Evolutionary conservation across 1,140 invertebrate genomes (phyloP), one percentile per base, ranked within the genome.

Genomic region (Drosophila orosa): DNA sequence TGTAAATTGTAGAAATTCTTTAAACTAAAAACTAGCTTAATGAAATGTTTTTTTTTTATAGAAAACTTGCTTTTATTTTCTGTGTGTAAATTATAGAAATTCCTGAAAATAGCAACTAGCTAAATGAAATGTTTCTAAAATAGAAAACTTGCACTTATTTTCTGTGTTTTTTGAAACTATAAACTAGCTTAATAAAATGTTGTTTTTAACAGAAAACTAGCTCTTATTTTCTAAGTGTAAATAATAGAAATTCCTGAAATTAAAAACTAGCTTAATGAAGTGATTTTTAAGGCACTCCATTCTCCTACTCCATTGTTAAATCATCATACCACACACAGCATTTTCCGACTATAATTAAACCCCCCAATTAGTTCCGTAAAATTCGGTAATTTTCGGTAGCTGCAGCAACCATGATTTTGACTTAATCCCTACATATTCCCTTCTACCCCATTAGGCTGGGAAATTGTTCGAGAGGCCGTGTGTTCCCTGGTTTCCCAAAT

Each of bases 381-480:
- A n/a, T 35, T 35, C 3, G 7, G n/a, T 22, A 33, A 54, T 24
- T 24, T 54, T 35, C 8, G 19, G 31, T 22, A 52, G 19, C 39
- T 4, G 6, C 10, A 31, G 27, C 48, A 35, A n/a, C 29, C 48
- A 52, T 33, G 19, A 54, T 54, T 54, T 35, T 35, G 50, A 54
- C 13, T 54, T 54, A 54, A 54, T 54, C 54, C 54, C 5, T 12
- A 10, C 3, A 3, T 37, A 12, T 19, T 27, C n/a, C 47, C 0
- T 17, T 37, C 50, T 10, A 39, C 31, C n/a, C 47, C 59, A 61
- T 61, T 39, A 61, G 56, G n/a, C 39, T 9, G 22, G 19, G 22
- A 35, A 54, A 54, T 54, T 35, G 31, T 35, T 54, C 31, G 50
- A 35, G 50, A 33, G 17, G 10, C 29, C 13, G 17, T n/a, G n/a